Evolutionary conservation across 1,140 invertebrate species (phyloP), one percentile per base, ranked within the genome.

Genomic region (Bombus waltoni): DNA sequence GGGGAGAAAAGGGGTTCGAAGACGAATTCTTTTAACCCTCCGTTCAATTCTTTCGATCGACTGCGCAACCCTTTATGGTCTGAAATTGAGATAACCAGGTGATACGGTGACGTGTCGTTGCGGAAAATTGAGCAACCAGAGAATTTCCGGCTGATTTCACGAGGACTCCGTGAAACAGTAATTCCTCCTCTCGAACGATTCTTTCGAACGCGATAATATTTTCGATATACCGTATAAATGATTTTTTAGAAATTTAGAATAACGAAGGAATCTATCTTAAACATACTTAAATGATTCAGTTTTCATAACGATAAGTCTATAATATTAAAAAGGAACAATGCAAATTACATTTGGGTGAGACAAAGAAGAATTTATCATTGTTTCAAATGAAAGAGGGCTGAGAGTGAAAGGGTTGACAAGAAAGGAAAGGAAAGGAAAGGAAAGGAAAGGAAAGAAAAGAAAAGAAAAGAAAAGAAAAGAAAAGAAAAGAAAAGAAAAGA

Each of bases 141-240:
- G 74, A 28, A 35, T 93, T 94, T 94, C 91, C 93, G 73, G 74
- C 68, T 85, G 92, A 94, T 95, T 94, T 89, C 88, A 81, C 89
- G 71, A 77, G 57, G 81, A 87, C 79, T 91, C 93, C 92, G 90
- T 94, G 92, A 93, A 92, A 91, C 87, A 70, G n/a, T 42, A 22
- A 32, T 68, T 35, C 5, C 65, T 15, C 25, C 32, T 40, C 8
- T 1, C 28, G 15, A 42, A 62, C 2, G 25, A 13, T 62, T 8
- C 11, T 13, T 40, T 28, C 32, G 32, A n/a, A 40, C 32, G 2
- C 9, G 4, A 28, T 59, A 9, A 9, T 28, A 28, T 28, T 10
- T 8, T 53, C 47, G 18, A 53, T 53, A 22, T 18, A 53, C 18
- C 18, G 6, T 5, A 22, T 22, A 22, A 53, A 53, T 53, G 18